A percentile compares a stretch with the other conserved stretches of the same genome.
Conservation (phyloP, 2,797 vertebrate species). For the Pangasius larnaudii region DNA sequence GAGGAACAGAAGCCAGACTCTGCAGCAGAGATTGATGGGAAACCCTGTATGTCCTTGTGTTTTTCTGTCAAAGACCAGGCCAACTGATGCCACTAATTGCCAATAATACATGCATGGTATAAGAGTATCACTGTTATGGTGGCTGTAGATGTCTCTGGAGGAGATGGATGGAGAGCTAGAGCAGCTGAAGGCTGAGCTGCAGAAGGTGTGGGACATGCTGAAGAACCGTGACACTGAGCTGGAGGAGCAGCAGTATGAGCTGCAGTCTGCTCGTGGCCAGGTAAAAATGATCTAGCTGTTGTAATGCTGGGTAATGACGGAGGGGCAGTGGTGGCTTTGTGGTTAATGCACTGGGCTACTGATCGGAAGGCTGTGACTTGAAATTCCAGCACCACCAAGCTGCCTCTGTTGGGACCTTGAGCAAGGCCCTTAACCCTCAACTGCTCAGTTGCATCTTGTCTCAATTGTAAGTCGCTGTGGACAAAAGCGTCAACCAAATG, state of each 20-base stretch:
- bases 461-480: background rate
- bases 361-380: background rate
- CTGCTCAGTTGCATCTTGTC: background rate
- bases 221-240: slow-evolving; percentile 55
- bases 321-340: background rate
- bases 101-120: background rate
- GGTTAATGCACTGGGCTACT: background rate
- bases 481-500: background rate
- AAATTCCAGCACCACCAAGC: background rate
- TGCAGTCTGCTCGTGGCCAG: slow-evolving; percentile 55
- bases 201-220: slow-evolving; percentile 62
- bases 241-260: slow-evolving; percentile 53
- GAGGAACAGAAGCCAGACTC: slow-evolving; percentile 56
- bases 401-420: background rate
- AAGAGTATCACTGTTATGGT: background rate
- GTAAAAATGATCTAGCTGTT: slow-evolving; percentile 34
- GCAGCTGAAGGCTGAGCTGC: slow-evolving; percentile 60
- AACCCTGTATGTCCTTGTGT: slow-evolving; percentile 39
- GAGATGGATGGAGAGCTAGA: slow-evolving; percentile 62
- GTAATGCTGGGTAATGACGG: background rate
- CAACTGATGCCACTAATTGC: background rate
- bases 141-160: slow-evolving; percentile 58
- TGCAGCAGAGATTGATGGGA: slow-evolving; percentile 56
- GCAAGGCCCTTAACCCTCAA: background rate
- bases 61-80: background rate